Evolutionary conservation across 2,113 vertebrate species (phyloP).

Genomic region (Cnemophilus loriae): DNA sequence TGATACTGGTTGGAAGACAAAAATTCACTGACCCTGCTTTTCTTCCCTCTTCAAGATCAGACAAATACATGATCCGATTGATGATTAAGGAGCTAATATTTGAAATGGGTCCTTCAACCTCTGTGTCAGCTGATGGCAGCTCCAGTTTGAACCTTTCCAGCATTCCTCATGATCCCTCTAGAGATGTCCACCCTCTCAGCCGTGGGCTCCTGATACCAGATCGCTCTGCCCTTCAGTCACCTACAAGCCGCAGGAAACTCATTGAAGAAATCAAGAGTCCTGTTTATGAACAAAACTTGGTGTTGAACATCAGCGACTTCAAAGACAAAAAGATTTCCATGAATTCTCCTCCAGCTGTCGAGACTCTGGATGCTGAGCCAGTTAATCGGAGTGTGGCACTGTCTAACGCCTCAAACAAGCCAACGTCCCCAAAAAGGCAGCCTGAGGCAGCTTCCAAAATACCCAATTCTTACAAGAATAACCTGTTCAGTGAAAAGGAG

Average conservation of each 20-base stretch:
- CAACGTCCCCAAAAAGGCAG: slow-evolving; percentile 66
- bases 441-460: slow-evolving; percentile 38
- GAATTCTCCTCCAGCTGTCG: slow-evolving; percentile 27
- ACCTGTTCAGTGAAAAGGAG: slow-evolving; percentile 67
- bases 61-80: slow-evolving; percentile 83
- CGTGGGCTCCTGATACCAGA: slow-evolving; percentile 81
- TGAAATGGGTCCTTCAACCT: slow-evolving; percentile 54
- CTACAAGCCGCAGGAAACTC: slow-evolving; percentile 73
- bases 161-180: slow-evolving; percentile 58
- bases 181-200: slow-evolving; percentile 61
- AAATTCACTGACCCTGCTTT: slow-evolving; percentile 85
- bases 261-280: slow-evolving; percentile 82
- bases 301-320: slow-evolving; percentile 62
- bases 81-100: slow-evolving; percentile 76
- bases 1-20: slow-evolving; percentile 88
- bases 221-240: slow-evolving; percentile 58
- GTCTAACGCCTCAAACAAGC: slow-evolving; percentile 35
- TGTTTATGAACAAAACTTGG: slow-evolving; percentile 58
- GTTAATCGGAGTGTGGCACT: slow-evolving; percentile 49
- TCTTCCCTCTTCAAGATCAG: slow-evolving; percentile 88
- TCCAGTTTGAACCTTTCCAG: slow-evolving; percentile 35
- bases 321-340: slow-evolving; percentile 69
- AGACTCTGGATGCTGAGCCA: slow-evolving; percentile 70
- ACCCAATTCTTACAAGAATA: slow-evolving; percentile 60
- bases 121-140: not conserved